Conservation (phyloP, 1,140 invertebrate species). For the Aphaenogaster ashmeadi region DNA sequence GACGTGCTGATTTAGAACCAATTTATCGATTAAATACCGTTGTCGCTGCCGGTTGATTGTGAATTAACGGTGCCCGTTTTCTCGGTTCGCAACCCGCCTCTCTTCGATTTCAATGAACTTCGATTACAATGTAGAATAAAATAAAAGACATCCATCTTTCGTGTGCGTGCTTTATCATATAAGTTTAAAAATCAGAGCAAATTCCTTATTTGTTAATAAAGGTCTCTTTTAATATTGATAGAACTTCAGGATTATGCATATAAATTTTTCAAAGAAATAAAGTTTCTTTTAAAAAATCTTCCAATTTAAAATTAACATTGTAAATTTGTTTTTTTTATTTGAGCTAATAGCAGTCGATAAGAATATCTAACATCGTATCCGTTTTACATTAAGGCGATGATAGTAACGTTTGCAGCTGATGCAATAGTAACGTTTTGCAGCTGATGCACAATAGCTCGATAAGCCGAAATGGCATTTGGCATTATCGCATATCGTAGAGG, state of each 20-base stretch:
- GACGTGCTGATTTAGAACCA: slow-evolving; percentile 39
- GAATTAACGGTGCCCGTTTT: slow-evolving; percentile 48
- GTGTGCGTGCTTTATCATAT: neutral
- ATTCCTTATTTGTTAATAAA: neutral
- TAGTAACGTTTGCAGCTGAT: neutral
- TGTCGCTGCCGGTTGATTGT: slow-evolving; percentile 39
- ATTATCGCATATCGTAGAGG: neutral
- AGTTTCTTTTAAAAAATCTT: neutral
- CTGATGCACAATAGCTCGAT: slow-evolving; percentile 9
- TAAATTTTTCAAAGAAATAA: neutral
- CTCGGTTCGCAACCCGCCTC: neutral
- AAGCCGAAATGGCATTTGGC: neutral
- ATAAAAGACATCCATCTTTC: neutral
- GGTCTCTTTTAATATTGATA: neutral
- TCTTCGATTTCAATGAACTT: neutral
- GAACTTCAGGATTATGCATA: neutral
- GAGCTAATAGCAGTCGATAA: neutral
- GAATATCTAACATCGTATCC: neutral
- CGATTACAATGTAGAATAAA: slow-evolving; percentile 8
- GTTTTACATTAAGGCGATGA: slow-evolving; percentile 1
- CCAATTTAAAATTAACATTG: neutral
- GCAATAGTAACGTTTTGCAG: slow-evolving; percentile 25
- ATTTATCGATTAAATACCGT: slow-evolving; percentile 67
- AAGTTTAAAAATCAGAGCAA: neutral
- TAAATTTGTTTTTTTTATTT: neutral